These are phyloP conservation scores for Acanthurus tractus DNA, from an alignment of 2,797 vertebrate species.

Conservation along the genomic window DNA sequence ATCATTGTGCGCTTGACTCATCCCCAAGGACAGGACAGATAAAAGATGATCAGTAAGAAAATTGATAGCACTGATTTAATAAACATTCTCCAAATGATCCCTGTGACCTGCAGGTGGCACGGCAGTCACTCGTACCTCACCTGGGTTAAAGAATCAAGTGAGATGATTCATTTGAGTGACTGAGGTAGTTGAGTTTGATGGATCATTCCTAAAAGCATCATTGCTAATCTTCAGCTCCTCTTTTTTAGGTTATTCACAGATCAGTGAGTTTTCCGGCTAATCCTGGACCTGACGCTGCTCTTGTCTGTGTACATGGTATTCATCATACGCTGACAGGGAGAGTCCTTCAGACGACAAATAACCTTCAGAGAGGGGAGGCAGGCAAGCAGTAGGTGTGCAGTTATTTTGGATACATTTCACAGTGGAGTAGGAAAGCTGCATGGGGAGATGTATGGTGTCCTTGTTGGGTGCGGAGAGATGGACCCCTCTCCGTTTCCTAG, in stretches of 20 bases:
- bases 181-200: slow-evolving; percentile 99
- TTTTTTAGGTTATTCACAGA: slow-evolving; percentile 99
- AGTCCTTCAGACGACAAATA: slow-evolving; percentile 99
- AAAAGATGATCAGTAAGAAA: slow-evolving; percentile 88
- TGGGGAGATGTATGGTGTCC: slow-evolving; percentile 93
- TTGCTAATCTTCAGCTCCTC: slow-evolving; percentile 99
- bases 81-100: slow-evolving; percentile 86
- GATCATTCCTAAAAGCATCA: slow-evolving; percentile 99
- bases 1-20: slow-evolving; percentile 84
- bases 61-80: slow-evolving; percentile 89
- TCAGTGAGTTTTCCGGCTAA: slow-evolving; percentile 99
- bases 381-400: slow-evolving; percentile 95
- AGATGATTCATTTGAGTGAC: slow-evolving; percentile 99
- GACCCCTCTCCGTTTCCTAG: slow-evolving; percentile 85
- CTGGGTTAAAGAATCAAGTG: slow-evolving; percentile 92
- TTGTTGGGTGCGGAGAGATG: slow-evolving; percentile 89
- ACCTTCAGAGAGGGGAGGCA: slow-evolving; percentile 97
- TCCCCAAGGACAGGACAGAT: slow-evolving; percentile 86
- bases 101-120: slow-evolving; percentile 85
- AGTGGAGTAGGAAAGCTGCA: slow-evolving; percentile 94
- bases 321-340: slow-evolving; percentile 99
- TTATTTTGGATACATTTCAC: slow-evolving; percentile 99
- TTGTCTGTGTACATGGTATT: slow-evolving; percentile 99
- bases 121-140: slow-evolving; percentile 89
- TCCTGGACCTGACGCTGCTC: slow-evolving; percentile 98